A percentile compares a stretch with the other conserved stretches of the same genome.
Evolutionary conservation across 2,888 invertebrate genomes (phyloP).

Genomic region (Tortricodes alternella): DNA sequence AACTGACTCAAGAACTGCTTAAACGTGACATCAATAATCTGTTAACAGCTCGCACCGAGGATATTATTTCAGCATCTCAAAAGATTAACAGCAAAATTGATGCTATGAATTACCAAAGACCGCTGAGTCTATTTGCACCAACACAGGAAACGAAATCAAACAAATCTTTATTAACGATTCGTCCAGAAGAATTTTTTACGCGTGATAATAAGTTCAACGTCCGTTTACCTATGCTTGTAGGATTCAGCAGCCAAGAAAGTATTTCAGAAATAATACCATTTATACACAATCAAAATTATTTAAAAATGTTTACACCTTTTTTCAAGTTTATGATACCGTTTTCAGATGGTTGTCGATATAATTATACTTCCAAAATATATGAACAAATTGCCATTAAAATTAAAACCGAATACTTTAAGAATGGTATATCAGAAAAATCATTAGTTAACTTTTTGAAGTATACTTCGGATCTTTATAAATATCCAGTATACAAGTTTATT

Average conservation of each 20-base stretch:
- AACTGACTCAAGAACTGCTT: conserved; percentile 50
- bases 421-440: conserved; percentile 52
- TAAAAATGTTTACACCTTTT: conserved; percentile 53
- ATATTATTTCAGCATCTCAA: conserved; percentile 53
- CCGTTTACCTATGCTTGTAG: conserved; percentile 68
- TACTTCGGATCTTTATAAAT: conserved; percentile 67
- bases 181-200: conserved; percentile 45
- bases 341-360: conserved; percentile 55
- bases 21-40: conserved; percentile 43
- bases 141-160: conserved; percentile 51
- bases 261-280: conserved; percentile 72
- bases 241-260: conserved; percentile 76
- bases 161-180: conserved; percentile 48
- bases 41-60: conserved; percentile 47
- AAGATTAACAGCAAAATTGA: conserved; percentile 63
- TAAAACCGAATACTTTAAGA: conserved; percentile 59
- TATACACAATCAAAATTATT: conserved; percentile 58
- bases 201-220: conserved; percentile 32
- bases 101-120: conserved; percentile 60
- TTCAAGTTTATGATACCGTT: conserved; percentile 74
- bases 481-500: conserved; percentile 71
- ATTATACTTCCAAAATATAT: conserved; percentile 53
- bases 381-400: conserved; percentile 53
- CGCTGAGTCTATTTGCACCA: conserved; percentile 68
- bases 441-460: conserved; percentile 62